Percentiles rank a stretch among this genome's conserved stretches.
These are phyloP conservation scores for Thaleichthys pacificus DNA, from an alignment of 2,797 vertebrate species.

Conservation along the genomic window DNA sequence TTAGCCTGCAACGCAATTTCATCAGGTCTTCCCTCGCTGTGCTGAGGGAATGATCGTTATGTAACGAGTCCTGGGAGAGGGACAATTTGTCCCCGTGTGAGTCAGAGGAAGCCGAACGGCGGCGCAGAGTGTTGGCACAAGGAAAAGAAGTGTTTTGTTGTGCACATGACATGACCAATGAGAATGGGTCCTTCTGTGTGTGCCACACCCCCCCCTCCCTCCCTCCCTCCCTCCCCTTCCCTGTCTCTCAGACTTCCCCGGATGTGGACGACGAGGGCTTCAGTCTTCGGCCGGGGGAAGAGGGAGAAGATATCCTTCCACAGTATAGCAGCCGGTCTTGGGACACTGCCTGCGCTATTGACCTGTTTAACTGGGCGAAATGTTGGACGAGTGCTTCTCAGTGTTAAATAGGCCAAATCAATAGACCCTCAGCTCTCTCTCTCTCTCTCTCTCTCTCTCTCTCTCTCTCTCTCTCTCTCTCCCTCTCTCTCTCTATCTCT, in stretches of 20 bases:
- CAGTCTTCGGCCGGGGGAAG: slow-evolving; percentile 91
- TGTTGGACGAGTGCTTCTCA: slow-evolving; percentile 40
- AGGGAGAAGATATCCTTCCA: slow-evolving; percentile 81
- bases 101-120: not conserved
- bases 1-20: no score
- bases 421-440: slow-evolving; percentile 21
- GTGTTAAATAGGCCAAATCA: slow-evolving; percentile 54
- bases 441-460: not conserved
- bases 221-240: slow-evolving; percentile 5
- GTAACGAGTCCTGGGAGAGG: slow-evolving; percentile 1
- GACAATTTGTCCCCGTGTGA: not conserved
- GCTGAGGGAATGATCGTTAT: slow-evolving; percentile 23
- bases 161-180: not conserved
- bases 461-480: not conserved
- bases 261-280: slow-evolving; percentile 97
- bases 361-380: slow-evolving; percentile 56
- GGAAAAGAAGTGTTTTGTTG: not conserved
- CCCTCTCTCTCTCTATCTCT: not conserved
- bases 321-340: slow-evolving; percentile 13
- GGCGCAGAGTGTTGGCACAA: not conserved
- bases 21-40: not conserved
- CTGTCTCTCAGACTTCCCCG: slow-evolving; percentile 92
- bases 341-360: slow-evolving; percentile 39
- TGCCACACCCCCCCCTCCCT: slow-evolving; percentile 8
- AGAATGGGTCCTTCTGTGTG: not conserved